A percentile compares a stretch with the other conserved stretches of the same genome.
Evolutionary conservation across 2,888 invertebrate genomes (phyloP).

Genomic region (Platypus cylindrus): DNA sequence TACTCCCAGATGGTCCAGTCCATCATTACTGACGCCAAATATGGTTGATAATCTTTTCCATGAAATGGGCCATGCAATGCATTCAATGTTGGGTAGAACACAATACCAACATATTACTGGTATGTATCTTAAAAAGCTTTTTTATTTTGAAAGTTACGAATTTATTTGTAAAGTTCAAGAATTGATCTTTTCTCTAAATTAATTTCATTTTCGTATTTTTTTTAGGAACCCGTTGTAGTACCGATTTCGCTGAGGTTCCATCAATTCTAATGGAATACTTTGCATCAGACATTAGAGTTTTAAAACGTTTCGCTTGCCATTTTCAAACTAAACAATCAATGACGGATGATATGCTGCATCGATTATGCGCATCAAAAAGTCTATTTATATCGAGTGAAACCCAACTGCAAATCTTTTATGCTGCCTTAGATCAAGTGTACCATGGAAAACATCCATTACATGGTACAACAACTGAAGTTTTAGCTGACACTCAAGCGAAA

Average conservation of each 20-base stretch:
- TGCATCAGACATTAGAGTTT: slow-evolving; percentile 73
- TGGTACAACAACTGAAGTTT: slow-evolving; percentile 54
- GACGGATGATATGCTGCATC: slow-evolving; percentile 64
- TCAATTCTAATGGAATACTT: slow-evolving; percentile 99
- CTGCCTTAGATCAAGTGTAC: slow-evolving; percentile 81
- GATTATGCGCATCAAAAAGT: slow-evolving; percentile 74
- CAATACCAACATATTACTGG: slow-evolving; percentile 94
- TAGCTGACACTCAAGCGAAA: slow-evolving; percentile 62
- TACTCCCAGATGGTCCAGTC: slow-evolving; percentile 58
- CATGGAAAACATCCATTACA: slow-evolving; percentile 51
- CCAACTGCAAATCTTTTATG: slow-evolving; percentile 44
- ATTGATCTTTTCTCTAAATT: too few species aligned
- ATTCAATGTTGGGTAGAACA: slow-evolving; percentile 94
- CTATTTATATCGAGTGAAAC: slow-evolving; percentile 81
- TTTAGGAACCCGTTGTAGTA: slow-evolving; percentile 90
- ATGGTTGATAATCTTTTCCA: slow-evolving; percentile 96
- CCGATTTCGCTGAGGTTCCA: slow-evolving; percentile 98
- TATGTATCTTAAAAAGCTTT: too few species aligned
- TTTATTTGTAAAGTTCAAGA: too few species aligned
- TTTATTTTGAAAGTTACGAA: not conserved
- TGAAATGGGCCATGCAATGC: slow-evolving; percentile 98
- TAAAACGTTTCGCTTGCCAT: slow-evolving; percentile 78
- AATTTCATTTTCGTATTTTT: too few species aligned
- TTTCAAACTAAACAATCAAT: slow-evolving; percentile 78
- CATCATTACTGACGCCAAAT: slow-evolving; percentile 67